These are phyloP conservation scores for Gallinago undulata DNA, from an alignment of 2,113 vertebrate species.

Conservation along the genomic window DNA sequence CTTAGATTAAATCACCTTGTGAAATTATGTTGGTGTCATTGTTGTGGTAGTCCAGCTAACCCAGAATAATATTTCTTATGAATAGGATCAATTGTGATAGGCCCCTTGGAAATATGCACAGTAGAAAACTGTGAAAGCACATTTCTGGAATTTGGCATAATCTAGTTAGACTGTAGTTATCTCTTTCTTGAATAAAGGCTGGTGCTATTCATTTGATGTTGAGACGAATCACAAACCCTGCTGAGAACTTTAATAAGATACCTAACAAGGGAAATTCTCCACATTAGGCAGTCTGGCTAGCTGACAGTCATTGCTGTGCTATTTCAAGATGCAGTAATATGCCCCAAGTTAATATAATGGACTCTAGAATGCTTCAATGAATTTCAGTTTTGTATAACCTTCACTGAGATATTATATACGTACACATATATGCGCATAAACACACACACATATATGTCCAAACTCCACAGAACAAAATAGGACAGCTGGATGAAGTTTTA, in stretches of 20 bases:
- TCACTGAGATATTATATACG: neutral
- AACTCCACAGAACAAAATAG: neutral
- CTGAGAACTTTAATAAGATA: slow-evolving; percentile 66
- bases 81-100: neutral
- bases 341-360: neutral
- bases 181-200: slow-evolving; percentile 26
- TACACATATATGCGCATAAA: neutral
- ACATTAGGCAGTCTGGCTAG: slow-evolving; percentile 48
- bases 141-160: slow-evolving; percentile 40
- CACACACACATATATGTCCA: neutral
- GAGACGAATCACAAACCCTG: slow-evolving; percentile 37
- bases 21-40: neutral
- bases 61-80: neutral
- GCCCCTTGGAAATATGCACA: neutral
- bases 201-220: slow-evolving; percentile 40
- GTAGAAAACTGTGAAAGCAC: neutral
- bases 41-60: neutral
- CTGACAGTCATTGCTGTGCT: slow-evolving; percentile 44
- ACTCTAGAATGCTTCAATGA: neutral
- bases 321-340: slow-evolving; percentile 43
- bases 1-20: slow-evolving; percentile 5
- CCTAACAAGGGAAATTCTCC: slow-evolving; percentile 54
- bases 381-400: neutral
- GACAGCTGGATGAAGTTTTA: neutral
- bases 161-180: slow-evolving; percentile 3